Base-by-base conservation (phyloP, 2,888 invertebrate species). In the Apamea sordens region DNA sequence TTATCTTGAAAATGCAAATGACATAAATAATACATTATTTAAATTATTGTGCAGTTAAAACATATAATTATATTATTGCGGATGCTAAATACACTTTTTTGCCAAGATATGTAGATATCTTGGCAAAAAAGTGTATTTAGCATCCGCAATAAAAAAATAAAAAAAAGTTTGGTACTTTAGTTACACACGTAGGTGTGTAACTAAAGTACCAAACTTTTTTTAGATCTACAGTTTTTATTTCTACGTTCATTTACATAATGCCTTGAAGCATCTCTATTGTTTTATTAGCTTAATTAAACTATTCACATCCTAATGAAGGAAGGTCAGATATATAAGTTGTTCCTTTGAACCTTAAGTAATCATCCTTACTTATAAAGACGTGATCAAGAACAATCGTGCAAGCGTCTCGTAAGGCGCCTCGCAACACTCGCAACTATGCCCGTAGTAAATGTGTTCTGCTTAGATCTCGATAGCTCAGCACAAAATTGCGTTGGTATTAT, bases 401-500 rank as follows among this genome's bases (percentile, higher is more conserved):
- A 64, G 56, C 67, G 63, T 47, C 72, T 64, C 69, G 56, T 73
- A 56, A 67, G 69, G 63, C 65, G 63, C 75, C 70, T 75, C 53
- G 59, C 47, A 69, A 67, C 53, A 67, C 59, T 67, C 61, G 32
- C 24, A 69, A 68, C 77, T 74, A 47, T 77, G 71, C 41, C 73
- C 15, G 53, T 74, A 79, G 81, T 73, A 75, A 88, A 88, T 87
- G 87, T 85, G 87, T 73, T 88, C 86, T 86, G 79, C 84, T 89
- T 77, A 83, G 87, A 89, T 88, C 86, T 88, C 87, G 86, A 92
- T 90, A 90, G 84, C 85, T 84, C 86, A 91, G 88, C 86, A 91
- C 89, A 88, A 93, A 92, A 93, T 93, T 91, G 90, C 92, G 91
- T 91, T 90, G 89, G 89, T 92, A 92, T 92, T 93, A 93, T 93